Evolutionary conservation across 2,888 invertebrate genomes (phyloP).

Genomic region (Ectropis crepuscularia): DNA sequence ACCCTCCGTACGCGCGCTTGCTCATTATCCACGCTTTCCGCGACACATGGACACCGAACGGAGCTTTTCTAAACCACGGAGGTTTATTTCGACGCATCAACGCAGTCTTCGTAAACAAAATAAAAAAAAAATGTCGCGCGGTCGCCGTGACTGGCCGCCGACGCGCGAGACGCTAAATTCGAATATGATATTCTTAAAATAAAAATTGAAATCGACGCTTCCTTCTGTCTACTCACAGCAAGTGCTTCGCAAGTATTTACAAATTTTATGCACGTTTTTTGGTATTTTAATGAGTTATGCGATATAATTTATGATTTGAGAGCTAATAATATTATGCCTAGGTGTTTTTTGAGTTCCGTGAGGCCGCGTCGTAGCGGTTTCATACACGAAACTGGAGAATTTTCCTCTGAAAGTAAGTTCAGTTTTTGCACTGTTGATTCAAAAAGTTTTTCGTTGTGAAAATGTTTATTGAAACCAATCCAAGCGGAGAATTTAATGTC

Average conservation of each 20-base stretch:
- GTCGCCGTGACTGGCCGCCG: constrained; percentile 58
- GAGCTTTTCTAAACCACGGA: constrained; percentile 63
- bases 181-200: constrained; percentile 70
- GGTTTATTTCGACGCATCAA: constrained; percentile 51
- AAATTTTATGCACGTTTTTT: constrained; percentile 36
- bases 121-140: constrained; percentile 46
- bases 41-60: constrained; percentile 49
- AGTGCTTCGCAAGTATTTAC: constrained; percentile 72
- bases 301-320: constrained; percentile 23
- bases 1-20: constrained; percentile 62
- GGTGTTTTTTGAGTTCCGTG: constrained; percentile 72
- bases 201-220: constrained; percentile 64
- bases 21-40: constrained; percentile 72
- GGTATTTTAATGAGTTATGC: constrained; percentile 20
- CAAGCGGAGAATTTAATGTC: background rate
- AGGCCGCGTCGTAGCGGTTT: constrained; percentile 60
- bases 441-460: constrained; percentile 16
- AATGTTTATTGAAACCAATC: constrained; percentile 9
- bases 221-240: constrained; percentile 74
- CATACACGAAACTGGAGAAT: constrained; percentile 65
- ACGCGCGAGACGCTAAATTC: constrained; percentile 54
- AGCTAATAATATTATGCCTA: constrained; percentile 65
- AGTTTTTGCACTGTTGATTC: constrained; percentile 11
- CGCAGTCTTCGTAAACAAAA: constrained; percentile 52
- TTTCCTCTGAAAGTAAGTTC: constrained; percentile 63